Conservation (phyloP, 2,888 invertebrate species). For the Schrankia costaestrigalis region DNA sequence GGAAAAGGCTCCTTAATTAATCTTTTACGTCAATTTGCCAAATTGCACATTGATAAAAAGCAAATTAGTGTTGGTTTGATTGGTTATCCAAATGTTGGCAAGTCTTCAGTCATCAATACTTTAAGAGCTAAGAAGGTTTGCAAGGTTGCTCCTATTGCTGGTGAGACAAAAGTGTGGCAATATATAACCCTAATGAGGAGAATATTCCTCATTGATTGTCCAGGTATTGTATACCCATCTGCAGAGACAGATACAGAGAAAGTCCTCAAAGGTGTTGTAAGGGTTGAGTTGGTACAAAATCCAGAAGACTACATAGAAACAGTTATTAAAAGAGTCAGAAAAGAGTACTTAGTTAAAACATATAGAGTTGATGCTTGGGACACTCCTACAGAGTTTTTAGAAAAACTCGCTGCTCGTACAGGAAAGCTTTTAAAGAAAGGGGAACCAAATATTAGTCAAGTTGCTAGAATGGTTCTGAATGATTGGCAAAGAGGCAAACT, state of each 20-base stretch:
- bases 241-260: conserved; percentile 97
- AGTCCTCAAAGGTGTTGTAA: conserved; percentile 97
- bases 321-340: conserved; percentile 92
- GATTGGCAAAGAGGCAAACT: conserved; percentile 99
- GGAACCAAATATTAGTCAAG: conserved; percentile 95
- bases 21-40: conserved; percentile 95
- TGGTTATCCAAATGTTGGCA: conserved; percentile 99
- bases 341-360: conserved; percentile 93
- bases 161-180: conserved; percentile 99
- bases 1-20: conserved; percentile 98
- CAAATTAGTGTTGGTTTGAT: conserved; percentile 99
- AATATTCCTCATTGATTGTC: conserved; percentile 99
- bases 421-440: conserved; percentile 97
- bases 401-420: conserved; percentile 90
- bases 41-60: conserved; percentile 96
- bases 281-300: conserved; percentile 95
- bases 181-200: conserved; percentile 98
- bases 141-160: conserved; percentile 99
- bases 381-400: conserved; percentile 92
- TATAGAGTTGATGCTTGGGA: conserved; percentile 93
- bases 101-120: conserved; percentile 99
- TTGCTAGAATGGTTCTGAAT: conserved; percentile 97
- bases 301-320: conserved; percentile 97
- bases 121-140: conserved; percentile 98
- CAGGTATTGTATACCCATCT: conserved; percentile 98